phyloP scores from a whole-genome alignment of 2,888 invertebrate species.

The Archips xylosteana region DNA sequence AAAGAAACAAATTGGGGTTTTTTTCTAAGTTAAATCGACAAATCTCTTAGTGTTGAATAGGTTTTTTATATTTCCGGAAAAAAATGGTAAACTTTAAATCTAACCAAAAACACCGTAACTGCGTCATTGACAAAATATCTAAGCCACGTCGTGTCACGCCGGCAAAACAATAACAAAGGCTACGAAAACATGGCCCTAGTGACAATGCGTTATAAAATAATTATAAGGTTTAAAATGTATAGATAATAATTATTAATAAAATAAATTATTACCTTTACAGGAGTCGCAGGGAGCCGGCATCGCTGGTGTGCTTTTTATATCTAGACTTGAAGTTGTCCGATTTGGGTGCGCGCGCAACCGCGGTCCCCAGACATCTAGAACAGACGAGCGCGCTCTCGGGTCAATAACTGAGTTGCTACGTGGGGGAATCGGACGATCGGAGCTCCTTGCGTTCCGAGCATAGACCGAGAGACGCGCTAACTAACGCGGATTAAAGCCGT shows the following conservation, averaged over 20 bases:
- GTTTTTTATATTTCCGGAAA: not conserved
- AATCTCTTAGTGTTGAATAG: not conserved
- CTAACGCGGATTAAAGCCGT: slow-evolving; percentile 18
- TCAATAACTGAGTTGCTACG: slow-evolving; percentile 79
- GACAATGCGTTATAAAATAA: not conserved
- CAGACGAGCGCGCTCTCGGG: slow-evolving; percentile 59
- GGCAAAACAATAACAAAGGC: slow-evolving; percentile 49
- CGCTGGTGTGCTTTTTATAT: slow-evolving; percentile 53
- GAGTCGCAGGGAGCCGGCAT: slow-evolving; percentile 81
- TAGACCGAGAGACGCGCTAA: slow-evolving; percentile 50
- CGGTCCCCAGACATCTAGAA: slow-evolving; percentile 53
- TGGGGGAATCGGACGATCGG: slow-evolving; percentile 71
- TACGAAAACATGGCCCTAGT: not conserved
- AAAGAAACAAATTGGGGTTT: not conserved
- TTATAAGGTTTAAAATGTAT: not conserved
- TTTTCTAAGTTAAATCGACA: not conserved
- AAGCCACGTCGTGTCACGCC: slow-evolving; percentile 10
- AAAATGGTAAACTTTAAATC: not conserved
- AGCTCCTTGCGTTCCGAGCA: slow-evolving; percentile 50
- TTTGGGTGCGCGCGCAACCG: slow-evolving; percentile 68
- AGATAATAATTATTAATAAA: not conserved
- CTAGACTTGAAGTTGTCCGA: slow-evolving; percentile 45
- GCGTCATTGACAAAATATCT: slow-evolving; percentile 36
- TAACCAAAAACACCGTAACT: slow-evolving; percentile 40
- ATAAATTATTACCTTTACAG: slow-evolving; percentile 70